Evolutionary conservation across 2,797 vertebrate genomes (phyloP), one percentile per base, ranked within the genome.

Genomic region (Saguinus oedipus): DNA sequence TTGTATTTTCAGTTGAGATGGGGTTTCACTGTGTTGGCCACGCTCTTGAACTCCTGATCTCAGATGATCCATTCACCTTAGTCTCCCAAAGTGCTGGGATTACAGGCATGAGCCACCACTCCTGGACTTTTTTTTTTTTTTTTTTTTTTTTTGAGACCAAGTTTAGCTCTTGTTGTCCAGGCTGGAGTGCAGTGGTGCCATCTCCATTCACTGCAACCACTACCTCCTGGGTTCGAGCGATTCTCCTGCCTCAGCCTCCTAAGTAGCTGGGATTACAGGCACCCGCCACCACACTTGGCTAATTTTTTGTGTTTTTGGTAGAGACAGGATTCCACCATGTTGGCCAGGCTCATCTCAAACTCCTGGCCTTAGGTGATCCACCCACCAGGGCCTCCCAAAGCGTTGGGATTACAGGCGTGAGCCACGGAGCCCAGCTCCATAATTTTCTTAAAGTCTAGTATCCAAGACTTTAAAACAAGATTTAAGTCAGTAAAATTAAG

Each of bases 391-490:
- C 68, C 68, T 70, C n/a, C n/a, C 68, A 70, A 36, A 70, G 68
- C 39, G 68, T n/a, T 70, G 68, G n/a, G 33, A 70, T 70, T 70
- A 36, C 19, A 36, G 19, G 68, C 1, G 2, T 70, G n/a, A 70
- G 68, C 68, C 68, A 70, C 68, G 1, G 9, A 22, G 19, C n/a
- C n/a, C 19, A n/a, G 68, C 68, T 19, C 30, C 30, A 19, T n/a
- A 68, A 70, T 14, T 55, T 75, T 95, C 57, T 79, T 61, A 48
- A 82, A 57, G 50, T 70, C 36, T 74, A 12, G 11, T 85, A 55
- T 93, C 55, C 61, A 50, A 85, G 68, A 59, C n/a, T 87, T 92
- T 93, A 92, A 48, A 92, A 94, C 26, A 94, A 96, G 82, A 81
- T 9, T 19, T 50, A 7, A 50, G 48, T 59, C 70, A 96, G 55